phyloP scores from a whole-genome alignment of 1,140 invertebrate species.

The Andrena cerasifolii region DNA sequence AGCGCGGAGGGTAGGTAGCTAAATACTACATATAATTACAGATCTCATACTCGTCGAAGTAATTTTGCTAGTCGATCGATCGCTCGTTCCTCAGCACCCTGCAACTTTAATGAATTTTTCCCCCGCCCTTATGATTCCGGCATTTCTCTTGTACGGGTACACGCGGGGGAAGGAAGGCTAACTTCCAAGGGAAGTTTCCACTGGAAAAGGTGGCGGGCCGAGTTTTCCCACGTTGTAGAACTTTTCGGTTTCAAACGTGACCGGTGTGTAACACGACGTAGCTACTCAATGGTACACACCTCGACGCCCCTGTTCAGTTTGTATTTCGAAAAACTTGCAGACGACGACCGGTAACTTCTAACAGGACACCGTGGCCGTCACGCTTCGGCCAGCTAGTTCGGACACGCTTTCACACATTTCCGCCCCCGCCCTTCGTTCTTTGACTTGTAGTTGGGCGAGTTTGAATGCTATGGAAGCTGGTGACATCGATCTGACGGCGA shows the following conservation, averaged over 20 bases:
- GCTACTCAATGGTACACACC: not conserved
- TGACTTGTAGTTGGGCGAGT: not conserved
- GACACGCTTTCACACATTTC: slow-evolving; percentile 23
- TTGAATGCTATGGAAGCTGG: not conserved
- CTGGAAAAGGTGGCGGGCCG: no score
- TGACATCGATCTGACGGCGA: not conserved
- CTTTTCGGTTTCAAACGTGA: slow-evolving; percentile 48
- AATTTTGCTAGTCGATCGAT: not conserved
- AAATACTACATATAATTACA: not conserved
- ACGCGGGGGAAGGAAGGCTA: not conserved
- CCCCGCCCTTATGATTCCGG: not conserved
- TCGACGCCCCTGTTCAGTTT: not conserved
- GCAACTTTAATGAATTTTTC: not conserved
- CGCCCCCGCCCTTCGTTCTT: not conserved
- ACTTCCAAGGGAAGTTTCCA: not conserved
- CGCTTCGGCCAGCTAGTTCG: not conserved
- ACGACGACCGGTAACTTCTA: slow-evolving; percentile 8
- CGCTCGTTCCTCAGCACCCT: not conserved
- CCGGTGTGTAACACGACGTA: slow-evolving; percentile 17
- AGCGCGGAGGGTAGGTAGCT: no score
- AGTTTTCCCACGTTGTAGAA: slow-evolving; percentile 10
- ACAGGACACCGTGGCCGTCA: slow-evolving; percentile 4
- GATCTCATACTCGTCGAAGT: not conserved
- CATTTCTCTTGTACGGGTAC: not conserved
- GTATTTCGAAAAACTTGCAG: slow-evolving; percentile 32